A percentile compares a stretch with the other conserved stretches of the same genome.
phyloP scores from a whole-genome alignment of 2,888 invertebrate species.

The Tridacna crocea region DNA sequence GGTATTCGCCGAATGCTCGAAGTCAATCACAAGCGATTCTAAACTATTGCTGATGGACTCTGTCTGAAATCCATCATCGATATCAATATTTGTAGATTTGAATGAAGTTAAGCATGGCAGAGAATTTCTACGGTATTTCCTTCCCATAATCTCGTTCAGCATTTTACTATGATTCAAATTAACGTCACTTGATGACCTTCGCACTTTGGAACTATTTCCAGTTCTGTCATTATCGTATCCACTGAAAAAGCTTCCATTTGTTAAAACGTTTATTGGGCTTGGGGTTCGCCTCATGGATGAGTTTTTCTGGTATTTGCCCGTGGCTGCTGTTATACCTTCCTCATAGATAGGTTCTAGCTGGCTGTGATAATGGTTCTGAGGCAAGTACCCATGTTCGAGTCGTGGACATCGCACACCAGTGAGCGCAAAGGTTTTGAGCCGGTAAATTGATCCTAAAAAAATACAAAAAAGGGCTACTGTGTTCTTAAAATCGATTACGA shows the following conservation, averaged over 20 bases:
- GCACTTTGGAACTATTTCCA: not conserved
- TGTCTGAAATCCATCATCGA: not conserved
- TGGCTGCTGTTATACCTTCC: not conserved
- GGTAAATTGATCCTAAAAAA: too few species aligned
- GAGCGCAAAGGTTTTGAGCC: conserved; percentile 1
- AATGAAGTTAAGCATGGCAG: conserved; percentile 8
- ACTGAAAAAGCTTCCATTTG: conserved; percentile 11
- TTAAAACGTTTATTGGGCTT: conserved; percentile 18
- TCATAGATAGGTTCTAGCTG: conserved; percentile 14
- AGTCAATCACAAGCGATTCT: conserved; percentile 11
- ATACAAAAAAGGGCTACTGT: too few species aligned
- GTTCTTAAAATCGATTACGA: too few species aligned
- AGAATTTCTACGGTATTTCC: conserved; percentile 9
- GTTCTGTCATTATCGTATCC: not conserved
- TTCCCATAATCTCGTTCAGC: conserved; percentile 13
- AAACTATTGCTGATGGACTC: not conserved
- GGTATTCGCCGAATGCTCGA: not conserved
- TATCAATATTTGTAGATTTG: not conserved
- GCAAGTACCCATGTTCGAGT: conserved; percentile 21
- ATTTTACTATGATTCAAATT: conserved; percentile 9
- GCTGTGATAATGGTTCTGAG: conserved; percentile 10
- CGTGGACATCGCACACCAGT: conserved; percentile 13
- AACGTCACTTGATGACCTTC: not conserved
- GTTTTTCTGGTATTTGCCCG: not conserved
- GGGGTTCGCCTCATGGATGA: not conserved